A percentile compares a stretch with the other conserved stretches of the same genome.
These are phyloP conservation scores for Phalacrocorax aristotelis DNA, from an alignment of 2,113 vertebrate genomes.

Conservation along the genomic window DNA sequence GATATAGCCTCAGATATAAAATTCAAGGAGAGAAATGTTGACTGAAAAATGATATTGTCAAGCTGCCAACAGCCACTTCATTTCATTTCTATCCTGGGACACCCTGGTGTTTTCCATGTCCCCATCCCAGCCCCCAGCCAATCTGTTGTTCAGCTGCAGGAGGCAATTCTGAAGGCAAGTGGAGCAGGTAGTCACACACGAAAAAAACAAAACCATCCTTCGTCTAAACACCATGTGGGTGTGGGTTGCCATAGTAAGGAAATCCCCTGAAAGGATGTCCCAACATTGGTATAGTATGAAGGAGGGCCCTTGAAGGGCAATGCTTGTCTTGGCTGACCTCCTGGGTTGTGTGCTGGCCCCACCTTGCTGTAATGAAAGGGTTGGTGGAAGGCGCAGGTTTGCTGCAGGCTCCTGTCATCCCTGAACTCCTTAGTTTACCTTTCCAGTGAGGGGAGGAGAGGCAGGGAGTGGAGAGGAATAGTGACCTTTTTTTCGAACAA, in stretches of 20 bases:
- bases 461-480: background rate
- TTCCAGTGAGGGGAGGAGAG: background rate
- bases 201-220: background rate
- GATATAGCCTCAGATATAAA: background rate
- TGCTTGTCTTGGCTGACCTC: background rate
- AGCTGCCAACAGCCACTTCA: background rate
- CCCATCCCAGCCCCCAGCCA: background rate
- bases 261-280: background rate
- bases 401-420: background rate
- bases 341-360: background rate
- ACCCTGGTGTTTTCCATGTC: background rate
- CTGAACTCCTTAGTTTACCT: background rate
- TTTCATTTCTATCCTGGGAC: background rate
- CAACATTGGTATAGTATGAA: rapidly evolving
- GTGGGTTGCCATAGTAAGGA: background rate
- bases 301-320: background rate
- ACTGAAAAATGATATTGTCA: background rate
- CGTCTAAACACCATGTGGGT: background rate
- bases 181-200: background rate
- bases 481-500: background rate
- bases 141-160: background rate
- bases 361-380: conserved; percentile 12
- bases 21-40: background rate
- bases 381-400: background rate
- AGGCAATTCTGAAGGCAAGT: background rate